Evolutionary conservation across 2,113 vertebrate genomes (phyloP).

Genomic region (Sakesphorus luctuosus): DNA sequence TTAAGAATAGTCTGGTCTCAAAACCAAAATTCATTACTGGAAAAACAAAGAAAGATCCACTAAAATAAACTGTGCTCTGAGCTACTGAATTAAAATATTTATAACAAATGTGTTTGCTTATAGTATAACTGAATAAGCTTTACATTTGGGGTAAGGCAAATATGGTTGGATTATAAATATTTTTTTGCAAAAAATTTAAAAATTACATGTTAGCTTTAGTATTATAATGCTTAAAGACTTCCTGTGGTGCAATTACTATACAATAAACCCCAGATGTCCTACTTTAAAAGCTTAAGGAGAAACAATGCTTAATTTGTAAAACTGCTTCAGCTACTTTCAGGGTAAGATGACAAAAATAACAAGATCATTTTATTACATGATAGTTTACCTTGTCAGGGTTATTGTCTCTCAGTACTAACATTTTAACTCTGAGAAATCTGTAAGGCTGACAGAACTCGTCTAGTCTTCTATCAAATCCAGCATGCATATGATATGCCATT

Average conservation of each 20-base stretch:
- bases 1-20: neutral
- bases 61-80: neutral
- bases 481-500: neutral
- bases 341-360: neutral
- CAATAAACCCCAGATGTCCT: conserved; percentile 1
- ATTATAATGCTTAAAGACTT: neutral
- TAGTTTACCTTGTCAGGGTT: neutral
- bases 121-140: neutral
- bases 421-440: neutral
- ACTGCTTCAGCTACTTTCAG: neutral
- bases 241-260: neutral
- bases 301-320: neutral
- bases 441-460: neutral
- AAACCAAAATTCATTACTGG: neutral
- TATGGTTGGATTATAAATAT: neutral
- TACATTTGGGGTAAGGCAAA: neutral
- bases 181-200: neutral
- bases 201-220: neutral
- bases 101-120: neutral
- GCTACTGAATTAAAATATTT: neutral
- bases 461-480: neutral
- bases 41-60: neutral
- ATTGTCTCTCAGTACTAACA: neutral
- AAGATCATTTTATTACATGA: neutral
- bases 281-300: neutral